phyloP scores from a whole-genome alignment of 2,113 vertebrate species.

The Hemicordylus capensis region DNA sequence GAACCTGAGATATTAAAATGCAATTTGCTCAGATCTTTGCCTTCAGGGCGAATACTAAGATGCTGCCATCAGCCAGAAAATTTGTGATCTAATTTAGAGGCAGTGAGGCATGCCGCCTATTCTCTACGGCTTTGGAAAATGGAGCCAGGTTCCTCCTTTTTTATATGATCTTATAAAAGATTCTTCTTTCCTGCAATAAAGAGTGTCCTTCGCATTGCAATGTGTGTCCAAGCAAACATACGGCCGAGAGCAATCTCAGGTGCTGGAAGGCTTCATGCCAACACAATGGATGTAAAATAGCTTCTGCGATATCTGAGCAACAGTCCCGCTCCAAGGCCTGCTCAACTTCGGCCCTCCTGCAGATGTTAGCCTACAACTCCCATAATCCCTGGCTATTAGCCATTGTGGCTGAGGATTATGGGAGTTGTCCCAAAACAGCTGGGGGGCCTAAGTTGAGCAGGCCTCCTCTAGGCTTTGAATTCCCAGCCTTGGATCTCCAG shows the following conservation, averaged over 20 bases:
- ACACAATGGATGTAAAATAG: no score
- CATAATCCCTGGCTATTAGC: no score
- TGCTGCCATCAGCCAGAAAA: constrained; percentile 81
- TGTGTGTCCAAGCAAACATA: background rate
- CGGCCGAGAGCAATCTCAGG: background rate
- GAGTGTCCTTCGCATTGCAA: background rate
- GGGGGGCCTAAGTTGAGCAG: no score
- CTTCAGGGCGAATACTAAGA: constrained; percentile 73
- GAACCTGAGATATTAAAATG: constrained; percentile 70
- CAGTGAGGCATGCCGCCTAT: constrained; percentile 75
- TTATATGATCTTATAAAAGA: constrained; percentile 26
- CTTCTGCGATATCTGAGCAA: no score
- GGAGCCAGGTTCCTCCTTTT: constrained; percentile 47
- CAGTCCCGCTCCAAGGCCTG: no score
- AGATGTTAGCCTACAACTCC: no score
- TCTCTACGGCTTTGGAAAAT: constrained; percentile 68
- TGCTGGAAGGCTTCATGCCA: fast-evolving
- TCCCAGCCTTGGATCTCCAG: no score
- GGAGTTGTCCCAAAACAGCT: no score
- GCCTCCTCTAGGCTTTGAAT: no score
- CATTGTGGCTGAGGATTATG: no score
- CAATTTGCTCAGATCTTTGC: constrained; percentile 79
- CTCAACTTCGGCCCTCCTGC: no score
- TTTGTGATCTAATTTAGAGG: constrained; percentile 85
- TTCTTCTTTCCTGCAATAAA: constrained; percentile 51